These are phyloP conservation scores for Athene cunicularia DNA, from an alignment of 2,113 vertebrate genomes.

Conservation along the genomic window DNA sequence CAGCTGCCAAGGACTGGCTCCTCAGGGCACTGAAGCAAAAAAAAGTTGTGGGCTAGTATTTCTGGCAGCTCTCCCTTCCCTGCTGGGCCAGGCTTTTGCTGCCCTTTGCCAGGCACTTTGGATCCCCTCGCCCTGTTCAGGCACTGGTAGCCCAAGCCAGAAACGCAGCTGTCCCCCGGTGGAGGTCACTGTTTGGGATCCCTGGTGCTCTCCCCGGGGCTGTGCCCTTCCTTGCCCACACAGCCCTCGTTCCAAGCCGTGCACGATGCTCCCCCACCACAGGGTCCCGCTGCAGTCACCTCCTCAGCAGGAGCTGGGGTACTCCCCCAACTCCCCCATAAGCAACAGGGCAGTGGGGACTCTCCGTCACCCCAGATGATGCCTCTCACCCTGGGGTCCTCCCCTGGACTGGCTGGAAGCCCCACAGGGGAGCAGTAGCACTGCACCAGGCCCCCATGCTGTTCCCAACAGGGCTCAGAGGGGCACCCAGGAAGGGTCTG, in stretches of 20 bases:
- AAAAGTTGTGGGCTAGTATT: neutral
- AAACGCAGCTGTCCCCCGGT: accelerated
- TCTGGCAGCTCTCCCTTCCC: neutral
- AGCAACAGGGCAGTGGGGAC: neutral
- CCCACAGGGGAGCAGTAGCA: neutral
- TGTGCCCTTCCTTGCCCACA: neutral
- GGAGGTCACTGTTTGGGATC: neutral
- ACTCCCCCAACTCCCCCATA: accelerated
- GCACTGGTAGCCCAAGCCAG: neutral
- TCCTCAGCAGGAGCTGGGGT: neutral
- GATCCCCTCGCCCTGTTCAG: neutral
- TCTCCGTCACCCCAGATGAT: neutral
- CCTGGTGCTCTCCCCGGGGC: accelerated
- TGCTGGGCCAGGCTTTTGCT: neutral
- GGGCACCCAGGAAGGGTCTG: neutral
- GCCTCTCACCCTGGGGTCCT: neutral
- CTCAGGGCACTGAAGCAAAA: neutral
- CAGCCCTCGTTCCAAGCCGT: neutral
- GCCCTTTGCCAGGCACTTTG: neutral
- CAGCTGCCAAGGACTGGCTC: neutral
- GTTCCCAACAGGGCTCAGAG: accelerated
- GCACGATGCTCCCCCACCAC: accelerated
- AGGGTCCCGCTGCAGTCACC: neutral
- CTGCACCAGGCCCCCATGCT: accelerated
- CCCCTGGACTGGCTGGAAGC: neutral